Evolutionary conservation across 2,888 invertebrate species (phyloP), one percentile per base, ranked within the genome.

Genomic region (Athripsodes cinereus): DNA sequence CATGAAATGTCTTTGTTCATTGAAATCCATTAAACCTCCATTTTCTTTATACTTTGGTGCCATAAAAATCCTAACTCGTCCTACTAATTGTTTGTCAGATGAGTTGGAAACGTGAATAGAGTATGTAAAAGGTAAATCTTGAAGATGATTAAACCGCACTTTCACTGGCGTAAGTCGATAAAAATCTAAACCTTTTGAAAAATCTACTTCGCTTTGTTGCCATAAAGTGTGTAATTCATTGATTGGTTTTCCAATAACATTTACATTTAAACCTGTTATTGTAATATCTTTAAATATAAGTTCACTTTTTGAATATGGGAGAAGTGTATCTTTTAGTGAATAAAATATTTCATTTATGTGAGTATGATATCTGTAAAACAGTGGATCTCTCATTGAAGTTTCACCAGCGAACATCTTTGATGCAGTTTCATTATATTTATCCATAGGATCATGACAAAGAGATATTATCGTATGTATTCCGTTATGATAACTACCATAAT

Each of bases 31-130:
- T n/a, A 10, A 10, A 2, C 16, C 58, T 8, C 64, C 63, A 13
- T 64, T 60, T 52, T 70, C 70, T 57, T 71, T 68, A 1, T 62
- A 56, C 50, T 65, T 66, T 1, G 72, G 71, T 5, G 70, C 71
- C 65, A 72, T 62, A 64, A 70, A 72, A 52, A 72, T 68, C 2
- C 72, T 64, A 18, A 70, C 65, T 1, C 68, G 69, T 6, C 68
- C 69, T 2, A 46, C 18, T 8, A 53, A 20, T 53, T 59, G 60
- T 2, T 54, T 53, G 21, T 3, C 10, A 18, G 56, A 55, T 13
- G 52, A 10, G 34, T 62, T 64, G 10, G 55, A 55, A 1, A 62
- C 61, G 49, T 59, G 55, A 21, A 65, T 61, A 6, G 46, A 58
- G 59, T 69, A 69, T 67, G 55, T 58, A 55, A 51, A 62, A n/a